A percentile compares a stretch with the other conserved stretches of the same genome.
These are phyloP conservation scores for Pantherophis vulpinus DNA, from an alignment of 2,797 vertebrate genomes.

Conservation along the genomic window DNA sequence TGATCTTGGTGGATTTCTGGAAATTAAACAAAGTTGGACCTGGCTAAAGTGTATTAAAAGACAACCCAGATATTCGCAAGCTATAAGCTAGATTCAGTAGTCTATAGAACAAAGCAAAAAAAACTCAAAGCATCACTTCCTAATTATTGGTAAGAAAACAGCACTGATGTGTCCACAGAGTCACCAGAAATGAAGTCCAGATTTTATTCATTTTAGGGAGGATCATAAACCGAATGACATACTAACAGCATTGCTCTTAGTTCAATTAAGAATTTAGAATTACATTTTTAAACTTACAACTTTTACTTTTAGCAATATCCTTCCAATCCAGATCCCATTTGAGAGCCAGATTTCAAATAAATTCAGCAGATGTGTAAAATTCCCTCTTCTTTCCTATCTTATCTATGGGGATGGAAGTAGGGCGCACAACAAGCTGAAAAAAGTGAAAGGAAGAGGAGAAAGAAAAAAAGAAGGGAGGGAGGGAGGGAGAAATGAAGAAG, in stretches of 20 bases:
- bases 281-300: neutral
- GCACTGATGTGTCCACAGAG: neutral
- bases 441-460: neutral
- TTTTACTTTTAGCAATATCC: neutral
- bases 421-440: neutral
- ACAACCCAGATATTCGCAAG: neutral
- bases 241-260: neutral
- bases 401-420: neutral
- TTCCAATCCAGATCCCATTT: neutral
- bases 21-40: neutral
- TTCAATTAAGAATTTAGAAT: neutral
- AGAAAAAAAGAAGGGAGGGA: rapidly evolving
- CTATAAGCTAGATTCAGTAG: neutral
- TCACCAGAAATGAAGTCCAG: neutral
- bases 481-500: neutral
- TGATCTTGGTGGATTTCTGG: neutral
- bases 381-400: neutral
- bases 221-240: neutral
- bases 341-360: neutral
- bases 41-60: neutral
- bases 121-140: neutral
- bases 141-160: neutral
- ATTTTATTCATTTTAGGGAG: neutral
- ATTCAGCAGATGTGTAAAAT: neutral
- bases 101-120: neutral